Evolutionary conservation across 1,140 invertebrate species (phyloP), one percentile per base, ranked within the genome.

Genomic region (Listronotus bonariensis): DNA sequence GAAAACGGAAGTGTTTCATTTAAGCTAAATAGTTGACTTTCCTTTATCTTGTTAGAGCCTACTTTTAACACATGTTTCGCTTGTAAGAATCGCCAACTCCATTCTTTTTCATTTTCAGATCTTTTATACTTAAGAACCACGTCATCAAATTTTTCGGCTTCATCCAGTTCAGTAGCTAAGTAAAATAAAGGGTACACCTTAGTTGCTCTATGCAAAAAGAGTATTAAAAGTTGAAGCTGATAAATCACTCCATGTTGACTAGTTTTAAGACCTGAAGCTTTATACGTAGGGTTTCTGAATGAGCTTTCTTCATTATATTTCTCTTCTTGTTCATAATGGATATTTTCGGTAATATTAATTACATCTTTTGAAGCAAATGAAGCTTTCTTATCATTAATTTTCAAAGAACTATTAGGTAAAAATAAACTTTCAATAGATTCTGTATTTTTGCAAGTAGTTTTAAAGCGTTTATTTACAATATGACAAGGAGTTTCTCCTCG

Each of bases 211-310:
- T 43, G 14, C n/a, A 43, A 43, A 43, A n/a, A 43, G 5, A 43
- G 42, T n/a, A 43, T 18, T 12, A 41, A 14, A 15, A 43, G 17
- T 43, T 7, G 14, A 4, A 43, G 14, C 49, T 68, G 67, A 52
- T 59, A 68, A 40, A 60, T 54, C 1, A 31, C 32, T 11, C 67
- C 67, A 46, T 68, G 62, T n/a, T 65, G 34, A 9, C 43, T 18
- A 1, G 0, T 6, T 36, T 59, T 68, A 38, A 65, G 10, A 6
- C 67, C 62, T 36, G 53, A 57, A 32, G 56, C 34, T 7, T 43
- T 1, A 14, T 43, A 43, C 7, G 17, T n/a, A 6, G n/a, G n/a
- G 4, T 18, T 18, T 11, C n/a, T 14, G 1, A n/a, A 7, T 14
- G 5, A 15, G 1, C 0, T 3, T 43, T n/a, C 7, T 6, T 15